phyloP scores from a whole-genome alignment of 1,140 invertebrate species.

The Euschistus heros region DNA sequence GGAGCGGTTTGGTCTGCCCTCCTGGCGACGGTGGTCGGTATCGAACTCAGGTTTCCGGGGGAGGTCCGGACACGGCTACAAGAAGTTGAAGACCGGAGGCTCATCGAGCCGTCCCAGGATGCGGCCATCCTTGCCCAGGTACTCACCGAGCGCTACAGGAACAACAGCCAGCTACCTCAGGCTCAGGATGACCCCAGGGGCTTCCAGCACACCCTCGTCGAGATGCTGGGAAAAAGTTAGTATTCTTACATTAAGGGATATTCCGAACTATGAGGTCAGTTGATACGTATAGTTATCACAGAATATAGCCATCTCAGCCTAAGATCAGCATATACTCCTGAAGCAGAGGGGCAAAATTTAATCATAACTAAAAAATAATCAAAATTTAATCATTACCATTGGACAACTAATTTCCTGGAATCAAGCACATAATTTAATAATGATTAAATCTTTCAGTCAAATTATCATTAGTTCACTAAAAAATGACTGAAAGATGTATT shows the following conservation, averaged over 20 bases:
- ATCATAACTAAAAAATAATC: too few species aligned
- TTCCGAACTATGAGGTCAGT: too few species aligned
- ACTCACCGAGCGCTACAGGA: constrained; percentile 45
- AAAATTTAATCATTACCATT: too few species aligned
- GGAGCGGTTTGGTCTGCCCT: constrained; percentile 8
- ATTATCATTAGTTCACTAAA: too few species aligned
- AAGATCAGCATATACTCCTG: too few species aligned
- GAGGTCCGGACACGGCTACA: constrained; percentile 27
- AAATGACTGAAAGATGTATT: too few species aligned
- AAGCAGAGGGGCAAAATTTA: too few species aligned
- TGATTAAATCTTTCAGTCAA: too few species aligned
- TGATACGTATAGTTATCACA: too few species aligned
- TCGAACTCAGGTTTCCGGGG: constrained; percentile 25
- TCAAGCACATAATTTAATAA: too few species aligned
- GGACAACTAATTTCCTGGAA: too few species aligned
- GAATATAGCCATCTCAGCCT: too few species aligned
- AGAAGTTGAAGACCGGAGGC: constrained; percentile 30
- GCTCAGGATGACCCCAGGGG: constrained; percentile 35
- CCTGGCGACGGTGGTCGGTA: constrained; percentile 18
- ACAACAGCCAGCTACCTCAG: constrained; percentile 37
- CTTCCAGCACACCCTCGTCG: constrained; percentile 58
- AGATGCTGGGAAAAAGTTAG: constrained; percentile 73
- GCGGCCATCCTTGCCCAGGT: constrained; percentile 50
- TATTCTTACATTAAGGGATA: constrained; percentile 24
- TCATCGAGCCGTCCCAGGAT: constrained; percentile 18